A percentile compares a stretch with the other conserved stretches of the same genome.
Conservation (phyloP, 2,888 invertebrate genomes). For the Drosophila prostipennis region DNA sequence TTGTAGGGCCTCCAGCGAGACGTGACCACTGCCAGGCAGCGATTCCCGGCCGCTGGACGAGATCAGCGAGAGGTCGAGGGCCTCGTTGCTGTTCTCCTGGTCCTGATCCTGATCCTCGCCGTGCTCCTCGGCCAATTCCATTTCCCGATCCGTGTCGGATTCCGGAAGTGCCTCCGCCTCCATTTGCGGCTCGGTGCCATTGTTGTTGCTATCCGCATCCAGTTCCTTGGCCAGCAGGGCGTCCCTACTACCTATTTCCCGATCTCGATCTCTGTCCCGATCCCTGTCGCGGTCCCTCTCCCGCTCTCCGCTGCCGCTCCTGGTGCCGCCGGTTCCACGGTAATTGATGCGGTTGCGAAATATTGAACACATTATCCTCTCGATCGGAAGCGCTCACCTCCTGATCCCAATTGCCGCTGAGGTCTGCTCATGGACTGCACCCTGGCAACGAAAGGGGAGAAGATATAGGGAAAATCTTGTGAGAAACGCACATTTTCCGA, state of each 20-base stretch:
- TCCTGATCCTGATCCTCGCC: conserved; percentile 11
- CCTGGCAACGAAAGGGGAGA: conserved; percentile 45
- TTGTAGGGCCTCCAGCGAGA: conserved; percentile 95
- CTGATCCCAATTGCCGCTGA: conserved; percentile 36
- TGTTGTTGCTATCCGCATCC: conserved; percentile 82
- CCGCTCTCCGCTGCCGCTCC: conserved; percentile 53
- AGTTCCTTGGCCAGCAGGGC: conserved; percentile 76
- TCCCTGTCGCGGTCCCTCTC: conserved; percentile 30
- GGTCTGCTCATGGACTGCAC: conserved; percentile 39
- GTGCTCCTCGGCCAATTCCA: conserved; percentile 13
- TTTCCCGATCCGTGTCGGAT: conserved; percentile 18
- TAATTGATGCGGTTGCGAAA: conserved; percentile 83
- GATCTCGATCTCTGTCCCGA: conserved; percentile 43
- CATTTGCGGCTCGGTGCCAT: conserved; percentile 57
- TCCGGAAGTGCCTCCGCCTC: conserved; percentile 31
- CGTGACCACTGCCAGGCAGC: conserved; percentile 87
- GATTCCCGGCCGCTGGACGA: conserved; percentile 60
- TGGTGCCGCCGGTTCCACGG: conserved; percentile 79
- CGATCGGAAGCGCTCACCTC: conserved; percentile 47
- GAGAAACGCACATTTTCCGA: conserved; percentile 52
- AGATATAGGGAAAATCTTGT: conserved; percentile 23
- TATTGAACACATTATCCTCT: conserved; percentile 81
- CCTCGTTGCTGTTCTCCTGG: conserved; percentile 76
- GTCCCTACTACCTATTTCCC: conserved; percentile 28
- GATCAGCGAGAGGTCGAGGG: conserved; percentile 81